phyloP scores from a whole-genome alignment of 2,113 vertebrate species.

The Budorcas taxicolor region DNA sequence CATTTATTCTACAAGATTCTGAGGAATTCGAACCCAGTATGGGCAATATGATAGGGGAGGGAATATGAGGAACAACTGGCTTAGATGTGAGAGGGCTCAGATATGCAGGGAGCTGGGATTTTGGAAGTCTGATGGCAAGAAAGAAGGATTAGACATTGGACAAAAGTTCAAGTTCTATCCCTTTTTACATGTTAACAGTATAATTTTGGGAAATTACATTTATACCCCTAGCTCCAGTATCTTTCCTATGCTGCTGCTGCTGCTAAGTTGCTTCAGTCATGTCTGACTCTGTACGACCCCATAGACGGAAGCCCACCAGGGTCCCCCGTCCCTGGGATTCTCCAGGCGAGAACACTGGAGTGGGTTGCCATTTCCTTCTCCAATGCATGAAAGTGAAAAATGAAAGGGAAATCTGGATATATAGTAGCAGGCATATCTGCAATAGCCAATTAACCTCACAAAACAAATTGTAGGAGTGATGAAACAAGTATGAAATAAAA shows the following conservation, averaged over 20 bases:
- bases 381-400: too few relatives aligned
- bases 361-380: too few relatives aligned
- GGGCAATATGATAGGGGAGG: not conserved
- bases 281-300: too few relatives aligned
- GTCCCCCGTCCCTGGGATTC: too few relatives aligned
- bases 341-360: too few relatives aligned
- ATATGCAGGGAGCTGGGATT: fast-evolving
- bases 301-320: too few relatives aligned
- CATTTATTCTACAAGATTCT: not conserved
- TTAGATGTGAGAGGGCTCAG: not conserved
- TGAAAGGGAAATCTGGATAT: not conserved
- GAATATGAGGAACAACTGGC: not conserved
- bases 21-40: not conserved
- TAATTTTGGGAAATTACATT: not conserved
- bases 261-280: too few relatives aligned
- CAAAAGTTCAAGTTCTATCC: not conserved
- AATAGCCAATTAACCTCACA: not conserved
- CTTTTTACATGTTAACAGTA: not conserved
- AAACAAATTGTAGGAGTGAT: not conserved
- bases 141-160: not conserved
- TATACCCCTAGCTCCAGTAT: fast-evolving
- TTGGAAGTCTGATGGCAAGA: not conserved
- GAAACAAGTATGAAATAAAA: not conserved
- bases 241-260: not conserved
- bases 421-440: not conserved